phyloP scores from a whole-genome alignment of 2,888 invertebrate species.

The Strigamia transsilvanica region DNA sequence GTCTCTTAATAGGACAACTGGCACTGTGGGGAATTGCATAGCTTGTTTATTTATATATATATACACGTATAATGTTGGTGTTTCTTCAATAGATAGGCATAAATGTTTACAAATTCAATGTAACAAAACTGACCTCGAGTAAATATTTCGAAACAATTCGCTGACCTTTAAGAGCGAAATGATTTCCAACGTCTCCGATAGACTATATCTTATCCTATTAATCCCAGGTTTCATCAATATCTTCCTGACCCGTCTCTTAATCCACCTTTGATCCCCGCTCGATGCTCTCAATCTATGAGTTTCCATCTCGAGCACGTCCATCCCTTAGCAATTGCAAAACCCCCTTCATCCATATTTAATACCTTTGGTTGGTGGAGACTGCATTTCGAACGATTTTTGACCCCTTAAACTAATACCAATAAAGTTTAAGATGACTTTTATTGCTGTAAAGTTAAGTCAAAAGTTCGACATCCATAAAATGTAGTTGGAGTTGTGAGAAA shows the following conservation, averaged over 20 bases:
- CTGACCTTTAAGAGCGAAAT: not conserved
- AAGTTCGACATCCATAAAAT: conserved; percentile 40
- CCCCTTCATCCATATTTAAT: conserved; percentile 46
- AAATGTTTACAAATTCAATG: not conserved
- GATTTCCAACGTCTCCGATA: not conserved
- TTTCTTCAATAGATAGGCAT: not conserved
- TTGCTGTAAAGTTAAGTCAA: conserved; percentile 11
- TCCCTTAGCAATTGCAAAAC: conserved; percentile 28
- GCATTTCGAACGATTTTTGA: conserved; percentile 26
- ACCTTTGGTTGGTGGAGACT: conserved; percentile 19
- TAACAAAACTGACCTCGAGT: not conserved
- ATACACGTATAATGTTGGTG: not conserved
- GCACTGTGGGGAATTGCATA: not conserved
- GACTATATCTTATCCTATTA: not conserved
- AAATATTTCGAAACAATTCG: not conserved
- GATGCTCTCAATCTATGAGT: not conserved
- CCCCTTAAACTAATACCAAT: conserved; percentile 36
- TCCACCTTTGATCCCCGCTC: not conserved
- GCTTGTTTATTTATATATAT: not conserved
- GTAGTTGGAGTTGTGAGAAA: not conserved
- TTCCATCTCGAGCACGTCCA: conserved; percentile 39
- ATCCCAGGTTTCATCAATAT: conserved; percentile 37
- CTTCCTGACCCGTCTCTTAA: conserved; percentile 21
- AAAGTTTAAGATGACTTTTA: conserved; percentile 46
- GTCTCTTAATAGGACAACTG: conserved; percentile 4